Conservation (phyloP, 2,797 vertebrate genomes). For the Xenentodon cancila region DNA sequence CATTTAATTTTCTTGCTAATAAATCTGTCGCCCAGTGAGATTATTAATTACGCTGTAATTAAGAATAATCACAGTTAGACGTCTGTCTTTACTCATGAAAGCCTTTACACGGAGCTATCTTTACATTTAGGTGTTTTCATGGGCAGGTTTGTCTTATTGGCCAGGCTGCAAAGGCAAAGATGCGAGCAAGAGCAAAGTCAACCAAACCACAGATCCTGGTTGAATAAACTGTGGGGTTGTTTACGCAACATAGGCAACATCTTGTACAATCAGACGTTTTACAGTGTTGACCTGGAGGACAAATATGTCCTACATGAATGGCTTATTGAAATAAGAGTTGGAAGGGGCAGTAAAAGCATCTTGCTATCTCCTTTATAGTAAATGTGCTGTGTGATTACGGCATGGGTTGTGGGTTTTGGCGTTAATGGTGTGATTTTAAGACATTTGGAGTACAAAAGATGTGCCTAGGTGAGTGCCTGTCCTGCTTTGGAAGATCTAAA, state of each 20-base stretch:
- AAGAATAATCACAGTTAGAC: constrained; percentile 50
- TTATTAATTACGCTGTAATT: constrained; percentile 76
- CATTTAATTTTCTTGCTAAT: constrained; percentile 73
- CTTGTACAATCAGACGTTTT: constrained; percentile 47
- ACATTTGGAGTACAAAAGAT: constrained; percentile 29
- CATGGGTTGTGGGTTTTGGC: constrained; percentile 15
- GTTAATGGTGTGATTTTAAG: constrained; percentile 43
- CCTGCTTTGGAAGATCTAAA: constrained; percentile 41
- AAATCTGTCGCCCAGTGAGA: constrained; percentile 74
- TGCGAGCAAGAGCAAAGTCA: constrained; percentile 46
- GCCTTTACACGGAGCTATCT: constrained; percentile 50
- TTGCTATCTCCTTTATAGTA: constrained; percentile 52
- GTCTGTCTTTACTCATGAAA: constrained; percentile 64
- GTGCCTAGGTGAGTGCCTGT: constrained; percentile 8
- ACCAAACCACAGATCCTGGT: constrained; percentile 10
- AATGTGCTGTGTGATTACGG: constrained; percentile 44
- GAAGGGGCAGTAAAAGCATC: constrained; percentile 54
- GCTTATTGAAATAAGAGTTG: constrained; percentile 61
- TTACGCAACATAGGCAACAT: constrained; percentile 40
- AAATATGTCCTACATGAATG: constrained; percentile 61
- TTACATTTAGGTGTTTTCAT: constrained; percentile 74
- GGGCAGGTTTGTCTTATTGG: constrained; percentile 63
- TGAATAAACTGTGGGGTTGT: constrained; percentile 28
- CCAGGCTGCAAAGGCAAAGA: constrained; percentile 39
- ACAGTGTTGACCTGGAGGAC: constrained; percentile 56